Evolutionary conservation across 2,888 invertebrate species (phyloP).

Genomic region (Eucera pruinosa): DNA sequence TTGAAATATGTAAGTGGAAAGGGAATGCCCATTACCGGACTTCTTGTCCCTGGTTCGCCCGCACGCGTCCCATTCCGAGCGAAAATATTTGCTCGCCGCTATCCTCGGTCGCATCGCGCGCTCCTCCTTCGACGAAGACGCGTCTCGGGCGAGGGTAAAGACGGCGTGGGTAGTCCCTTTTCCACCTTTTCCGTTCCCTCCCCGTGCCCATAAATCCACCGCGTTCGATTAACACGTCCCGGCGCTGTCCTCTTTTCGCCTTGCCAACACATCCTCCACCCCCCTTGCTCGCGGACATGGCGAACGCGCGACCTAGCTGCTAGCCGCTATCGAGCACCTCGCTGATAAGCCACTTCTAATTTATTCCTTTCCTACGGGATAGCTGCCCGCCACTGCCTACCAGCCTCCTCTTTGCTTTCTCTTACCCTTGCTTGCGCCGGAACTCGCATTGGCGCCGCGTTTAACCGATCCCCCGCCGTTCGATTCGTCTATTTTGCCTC

Average conservation of each 20-base stretch:
- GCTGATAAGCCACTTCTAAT: constrained; percentile 70
- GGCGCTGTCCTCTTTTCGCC: constrained; percentile 34
- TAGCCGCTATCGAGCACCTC: constrained; percentile 60
- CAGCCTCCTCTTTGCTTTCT: not conserved
- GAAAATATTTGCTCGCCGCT: constrained; percentile 21
- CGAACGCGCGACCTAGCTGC: constrained; percentile 30
- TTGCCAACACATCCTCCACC: constrained; percentile 16
- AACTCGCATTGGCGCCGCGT: constrained; percentile 32
- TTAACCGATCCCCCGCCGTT: not conserved
- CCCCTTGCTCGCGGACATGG: constrained; percentile 4
- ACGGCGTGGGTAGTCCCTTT: constrained; percentile 51
- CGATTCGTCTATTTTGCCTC: too few species aligned
- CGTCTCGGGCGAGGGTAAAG: constrained; percentile 13
- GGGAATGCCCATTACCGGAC: not conserved
- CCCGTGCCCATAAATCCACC: constrained; percentile 56
- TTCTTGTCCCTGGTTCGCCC: not conserved
- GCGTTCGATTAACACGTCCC: constrained; percentile 66
- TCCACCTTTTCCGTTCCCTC: constrained; percentile 42
- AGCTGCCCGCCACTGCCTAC: constrained; percentile 56
- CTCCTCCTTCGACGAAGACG: not conserved
- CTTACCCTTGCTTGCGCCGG: not conserved
- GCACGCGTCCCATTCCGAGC: constrained; percentile 12
- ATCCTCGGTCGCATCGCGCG: constrained; percentile 3
- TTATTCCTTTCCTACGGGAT: constrained; percentile 73
- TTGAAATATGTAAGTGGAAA: not conserved